Conservation (phyloP, 2,888 invertebrate genomes). For the Acleris laterana region DNA sequence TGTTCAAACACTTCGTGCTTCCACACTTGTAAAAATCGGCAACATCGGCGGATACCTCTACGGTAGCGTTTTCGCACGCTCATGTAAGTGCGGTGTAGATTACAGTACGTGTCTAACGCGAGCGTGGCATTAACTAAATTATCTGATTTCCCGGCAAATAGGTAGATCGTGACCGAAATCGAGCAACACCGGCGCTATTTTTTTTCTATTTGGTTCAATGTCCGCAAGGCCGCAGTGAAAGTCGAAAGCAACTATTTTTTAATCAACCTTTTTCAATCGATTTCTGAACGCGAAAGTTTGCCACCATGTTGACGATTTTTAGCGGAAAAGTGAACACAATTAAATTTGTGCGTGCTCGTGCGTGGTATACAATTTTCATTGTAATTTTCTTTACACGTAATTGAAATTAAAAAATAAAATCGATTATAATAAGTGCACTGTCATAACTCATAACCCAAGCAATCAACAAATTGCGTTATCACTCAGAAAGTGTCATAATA, state of each 20-base stretch:
- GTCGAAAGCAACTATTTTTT: conserved; percentile 67
- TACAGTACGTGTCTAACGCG: conserved; percentile 34
- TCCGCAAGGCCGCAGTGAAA: conserved; percentile 72
- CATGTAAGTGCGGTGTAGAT: conserved; percentile 16
- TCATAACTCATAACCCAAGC: background rate
- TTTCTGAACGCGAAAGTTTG: conserved; percentile 44
- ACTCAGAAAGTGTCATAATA: background rate
- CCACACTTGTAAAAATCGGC: too few relatives aligned
- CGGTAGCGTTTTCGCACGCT: background rate
- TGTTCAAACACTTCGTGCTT: too few relatives aligned
- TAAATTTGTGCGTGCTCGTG: conserved; percentile 11
- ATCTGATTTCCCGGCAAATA: conserved; percentile 45
- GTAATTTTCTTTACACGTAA: too few relatives aligned
- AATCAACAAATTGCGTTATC: background rate
- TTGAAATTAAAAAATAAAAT: too few relatives aligned
- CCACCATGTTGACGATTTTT: conserved; percentile 39
- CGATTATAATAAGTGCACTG: background rate
- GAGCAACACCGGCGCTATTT: conserved; percentile 54
- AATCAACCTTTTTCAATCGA: conserved; percentile 49
- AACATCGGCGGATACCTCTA: background rate
- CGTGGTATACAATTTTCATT: background rate
- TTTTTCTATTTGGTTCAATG: conserved; percentile 59
- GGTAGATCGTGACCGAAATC: conserved; percentile 55
- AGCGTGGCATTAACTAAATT: conserved; percentile 36
- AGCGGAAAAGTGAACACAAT: conserved; percentile 22